Conservation (phyloP, 2,888 invertebrate species). For the Gymnocheta viridis region DNA sequence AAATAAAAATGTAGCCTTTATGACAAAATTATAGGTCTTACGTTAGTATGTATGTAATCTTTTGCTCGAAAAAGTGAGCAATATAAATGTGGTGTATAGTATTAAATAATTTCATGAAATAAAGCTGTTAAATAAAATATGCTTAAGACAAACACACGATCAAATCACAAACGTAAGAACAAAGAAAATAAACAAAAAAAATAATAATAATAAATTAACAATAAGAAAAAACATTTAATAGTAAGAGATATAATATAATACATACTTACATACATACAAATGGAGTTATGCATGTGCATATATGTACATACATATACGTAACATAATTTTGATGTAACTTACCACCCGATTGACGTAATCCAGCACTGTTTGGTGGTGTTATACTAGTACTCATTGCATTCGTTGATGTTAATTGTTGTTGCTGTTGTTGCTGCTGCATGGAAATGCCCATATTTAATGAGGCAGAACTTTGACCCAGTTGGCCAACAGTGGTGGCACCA, state of each 20-base stretch:
- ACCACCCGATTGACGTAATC: conserved; percentile 78
- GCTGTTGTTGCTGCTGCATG: conserved; percentile 73
- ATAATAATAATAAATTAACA: conserved; percentile 14
- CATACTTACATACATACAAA: not conserved
- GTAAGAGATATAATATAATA: not conserved
- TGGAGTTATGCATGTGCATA: not conserved
- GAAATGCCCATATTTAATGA: conserved; percentile 61
- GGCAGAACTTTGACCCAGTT: conserved; percentile 67
- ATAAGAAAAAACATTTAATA: conserved; percentile 23
- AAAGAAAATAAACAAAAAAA: not conserved
- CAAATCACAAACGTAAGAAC: conserved; percentile 31
- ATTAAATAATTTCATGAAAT: not conserved
- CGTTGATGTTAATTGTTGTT: conserved; percentile 74
- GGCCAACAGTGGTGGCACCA: conserved; percentile 73
- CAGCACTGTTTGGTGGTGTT: conserved; percentile 80
- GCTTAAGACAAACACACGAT: not conserved
- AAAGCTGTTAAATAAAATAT: not conserved
- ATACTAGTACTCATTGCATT: conserved; percentile 74
- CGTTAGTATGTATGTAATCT: no score
- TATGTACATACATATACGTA: not conserved
- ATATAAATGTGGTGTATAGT: not conserved
- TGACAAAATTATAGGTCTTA: no score
- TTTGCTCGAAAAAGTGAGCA: no score
- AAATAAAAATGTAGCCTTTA: no score
- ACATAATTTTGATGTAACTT: conserved; percentile 70